Conservation (phyloP, 2,888 invertebrate genomes). For the Zaprionus lineosus region DNA sequence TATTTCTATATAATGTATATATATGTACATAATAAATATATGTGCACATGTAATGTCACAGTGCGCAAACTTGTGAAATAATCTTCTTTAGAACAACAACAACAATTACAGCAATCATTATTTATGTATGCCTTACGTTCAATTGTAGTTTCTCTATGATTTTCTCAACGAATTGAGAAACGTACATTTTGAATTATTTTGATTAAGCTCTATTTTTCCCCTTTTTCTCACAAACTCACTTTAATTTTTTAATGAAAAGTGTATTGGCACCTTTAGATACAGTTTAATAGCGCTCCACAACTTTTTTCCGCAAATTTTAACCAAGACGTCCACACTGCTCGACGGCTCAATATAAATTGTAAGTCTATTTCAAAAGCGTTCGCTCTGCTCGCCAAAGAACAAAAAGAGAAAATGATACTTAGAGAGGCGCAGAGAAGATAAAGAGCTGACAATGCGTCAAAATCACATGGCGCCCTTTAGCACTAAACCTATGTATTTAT, state of each 20-base stretch:
- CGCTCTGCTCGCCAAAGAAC: background rate
- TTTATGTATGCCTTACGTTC: constrained; percentile 57
- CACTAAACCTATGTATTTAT: too few species aligned
- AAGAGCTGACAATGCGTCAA: too few species aligned
- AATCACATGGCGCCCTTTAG: too few species aligned
- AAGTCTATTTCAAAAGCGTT: constrained; percentile 28
- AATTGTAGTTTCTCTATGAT: constrained; percentile 66
- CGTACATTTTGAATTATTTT: constrained; percentile 40
- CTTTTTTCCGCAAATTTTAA: constrained; percentile 14
- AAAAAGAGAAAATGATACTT: constrained; percentile 4
- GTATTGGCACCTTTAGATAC: constrained; percentile 8
- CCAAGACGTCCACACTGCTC: constrained; percentile 39
- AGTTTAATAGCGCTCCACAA: constrained; percentile 38
- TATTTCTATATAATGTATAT: background rate
- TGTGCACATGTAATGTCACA: constrained; percentile 15
- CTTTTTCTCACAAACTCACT: constrained; percentile 31
- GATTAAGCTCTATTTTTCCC: background rate
- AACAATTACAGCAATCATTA: constrained; percentile 25
- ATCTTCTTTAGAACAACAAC: constrained; percentile 44
- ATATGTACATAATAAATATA: constrained; percentile 17
- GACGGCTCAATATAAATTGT: constrained; percentile 34
- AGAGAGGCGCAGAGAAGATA: constrained; percentile 6
- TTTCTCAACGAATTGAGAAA: constrained; percentile 63
- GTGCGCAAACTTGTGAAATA: constrained; percentile 67
- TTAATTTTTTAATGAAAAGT: constrained; percentile 30